Evolutionary conservation across 2,888 invertebrate species (phyloP), one percentile per base, ranked within the genome.

Genomic region (Caenorhabditis becei): DNA sequence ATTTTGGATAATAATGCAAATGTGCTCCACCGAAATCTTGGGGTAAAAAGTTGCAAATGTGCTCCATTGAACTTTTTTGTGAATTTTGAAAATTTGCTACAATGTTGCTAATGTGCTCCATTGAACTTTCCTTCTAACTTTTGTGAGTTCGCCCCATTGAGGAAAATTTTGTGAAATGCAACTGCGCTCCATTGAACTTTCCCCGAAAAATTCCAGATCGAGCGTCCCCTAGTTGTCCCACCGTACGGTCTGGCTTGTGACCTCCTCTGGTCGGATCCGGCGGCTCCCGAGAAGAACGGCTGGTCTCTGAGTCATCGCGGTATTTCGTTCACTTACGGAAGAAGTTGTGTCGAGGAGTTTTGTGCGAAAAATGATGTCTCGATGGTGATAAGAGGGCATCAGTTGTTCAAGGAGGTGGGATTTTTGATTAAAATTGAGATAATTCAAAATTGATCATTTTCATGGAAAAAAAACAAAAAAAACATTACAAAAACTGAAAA

Each of bases 181-280:
- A 32, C 10, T 4, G 32, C 4, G 32, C 32, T 7, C 32, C 4
- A 4, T 32, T 32, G 10, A 4, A 4, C 32, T 32, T 32, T 32
- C 10, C 32, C 11, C 16, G n/a, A n/a, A n/a, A n/a, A n/a, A n/a
- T 65, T 54, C 14, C 69, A 82, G 82, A 75, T 82, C 20, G 62
- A 69, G 26, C 82, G 84, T 35, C 84, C 84, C 14, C 18, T 53
- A 0, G 61, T 84, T n/a, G 66, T 84, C 3, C 84, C 84, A 7
- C 62, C 84, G 8, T 84, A 35, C 28, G 84, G 84, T 5, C 16
- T 80, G 20, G 75, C 74, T 0, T 82, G 82, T 56, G 93, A 93
- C 88, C 89, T 94, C 26, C 89, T 93, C 10, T 88, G 88, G 87
- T 80, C 86, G 2, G 87, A 88, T 74, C 84, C 84, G 1, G 58